Base-by-base conservation (phyloP, 2,797 vertebrate genomes). In the Mustela erminea region DNA sequence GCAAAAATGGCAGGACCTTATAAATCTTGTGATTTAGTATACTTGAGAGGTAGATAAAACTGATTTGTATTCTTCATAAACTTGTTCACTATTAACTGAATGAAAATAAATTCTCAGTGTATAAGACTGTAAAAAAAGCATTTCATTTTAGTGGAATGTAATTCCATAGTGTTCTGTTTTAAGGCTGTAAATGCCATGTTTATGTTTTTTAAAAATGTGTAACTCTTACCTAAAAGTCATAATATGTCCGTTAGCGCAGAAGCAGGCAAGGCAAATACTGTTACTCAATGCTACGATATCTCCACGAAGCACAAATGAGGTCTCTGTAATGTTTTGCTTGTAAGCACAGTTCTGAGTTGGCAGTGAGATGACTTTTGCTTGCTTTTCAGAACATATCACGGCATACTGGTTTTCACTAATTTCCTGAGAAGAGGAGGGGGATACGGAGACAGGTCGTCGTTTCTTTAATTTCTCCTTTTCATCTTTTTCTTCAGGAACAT, bases 181-280 rank as follows among this genome's bases (percentile, higher is more conserved):
- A 32, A 62, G 27, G 49, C 10, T 83, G 3, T 13, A 94, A 85
- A 83, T 84, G 23, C 11, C 75, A 3, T 35, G 32, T 46, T 9
- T 90, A n/a, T 89, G 25, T 92, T 80, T 64, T 52, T n/a, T 15
- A 49, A 77, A 74, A 72, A n/a, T 4, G 13, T 27, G 38, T 23
- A 38, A 35, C 5, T 97, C 99, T 99, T 99, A 99, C 99, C 99
- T 99, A 98, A 99, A 99, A 96, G 99, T 99, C 99, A 99, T 99
- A 98, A 99, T 99, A 98, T 99, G 99, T 98, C 99, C 99, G 38
- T 99, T 99, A 98, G 99, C 99, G 98, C 99, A 99, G 99, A 99
- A 99, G 98, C 99, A 99, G 41, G 99, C 99, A 98, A 99, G 98
- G 96, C 99, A 99, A 98, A 99, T 98, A 96, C 99, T 99, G 94